phyloP scores from a whole-genome alignment of 2,888 invertebrate species.

The Sclerodermus sp. region DNA sequence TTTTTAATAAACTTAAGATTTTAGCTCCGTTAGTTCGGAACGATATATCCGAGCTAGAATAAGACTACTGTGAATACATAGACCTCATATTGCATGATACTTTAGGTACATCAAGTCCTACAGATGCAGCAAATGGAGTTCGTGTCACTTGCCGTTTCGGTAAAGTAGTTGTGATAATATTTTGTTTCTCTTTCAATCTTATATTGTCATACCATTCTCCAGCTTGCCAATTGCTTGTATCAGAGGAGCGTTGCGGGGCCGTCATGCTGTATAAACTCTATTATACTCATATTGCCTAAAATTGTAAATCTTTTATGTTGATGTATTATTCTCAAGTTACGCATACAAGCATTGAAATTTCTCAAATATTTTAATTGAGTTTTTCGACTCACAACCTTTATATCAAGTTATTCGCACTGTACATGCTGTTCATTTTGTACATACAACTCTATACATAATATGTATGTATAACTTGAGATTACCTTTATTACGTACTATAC shows the following conservation, averaged over 20 bases:
- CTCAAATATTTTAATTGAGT: background rate
- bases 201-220: constrained; percentile 20
- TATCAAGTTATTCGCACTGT: no score
- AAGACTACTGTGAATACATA: constrained; percentile 13
- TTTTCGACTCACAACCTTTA: no score
- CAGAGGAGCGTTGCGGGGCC: constrained; percentile 22
- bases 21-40: no score
- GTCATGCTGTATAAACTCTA: constrained; percentile 6
- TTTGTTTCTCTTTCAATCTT: constrained; percentile 27
- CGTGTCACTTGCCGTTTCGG: constrained; percentile 53
- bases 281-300: background rate
- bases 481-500: no score
- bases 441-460: no score
- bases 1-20: no score
- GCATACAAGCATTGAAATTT: background rate
- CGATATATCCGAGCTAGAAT: no score
- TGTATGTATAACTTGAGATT: no score
- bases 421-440: no score
- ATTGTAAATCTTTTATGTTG: background rate
- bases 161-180: constrained; percentile 47
- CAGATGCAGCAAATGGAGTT: constrained; percentile 42
- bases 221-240: constrained; percentile 44
- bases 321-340: background rate
- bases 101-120: constrained; percentile 49
- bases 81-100: constrained; percentile 35